These are phyloP conservation scores for Ptychobarbus kaznakovi DNA, from an alignment of 2,797 vertebrate genomes.

Conservation along the genomic window DNA sequence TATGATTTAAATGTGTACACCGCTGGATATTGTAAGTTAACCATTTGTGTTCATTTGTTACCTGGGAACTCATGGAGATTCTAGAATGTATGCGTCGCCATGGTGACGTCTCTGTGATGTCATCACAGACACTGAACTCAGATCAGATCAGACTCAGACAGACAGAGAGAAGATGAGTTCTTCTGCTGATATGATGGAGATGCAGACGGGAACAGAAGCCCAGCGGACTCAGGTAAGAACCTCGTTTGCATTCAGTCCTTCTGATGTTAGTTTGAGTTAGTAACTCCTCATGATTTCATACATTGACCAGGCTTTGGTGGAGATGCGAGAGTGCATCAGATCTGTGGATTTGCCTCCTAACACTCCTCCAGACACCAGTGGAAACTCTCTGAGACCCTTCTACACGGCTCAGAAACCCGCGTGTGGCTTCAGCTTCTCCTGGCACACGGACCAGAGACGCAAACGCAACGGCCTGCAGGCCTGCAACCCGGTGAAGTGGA, in stretches of 20 bases:
- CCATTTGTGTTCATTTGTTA: background rate
- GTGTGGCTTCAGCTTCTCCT: constrained; percentile 70
- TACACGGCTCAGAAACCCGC: constrained; percentile 67
- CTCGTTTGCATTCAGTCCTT: too few species aligned
- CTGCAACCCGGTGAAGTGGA: constrained; percentile 63
- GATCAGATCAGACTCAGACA: background rate
- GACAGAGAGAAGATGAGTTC: background rate
- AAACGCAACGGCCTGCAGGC: constrained; percentile 54
- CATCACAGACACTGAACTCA: background rate
- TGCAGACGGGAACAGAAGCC: background rate
- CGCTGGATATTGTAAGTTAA: background rate
- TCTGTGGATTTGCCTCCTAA: background rate
- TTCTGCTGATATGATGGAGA: background rate
- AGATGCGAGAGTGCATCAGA: background rate
- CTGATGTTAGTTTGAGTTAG: background rate
- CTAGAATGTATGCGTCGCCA: background rate
- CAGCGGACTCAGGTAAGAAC: background rate
- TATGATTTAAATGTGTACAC: background rate
- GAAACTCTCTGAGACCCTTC: constrained; percentile 61
- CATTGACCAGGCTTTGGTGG: background rate
- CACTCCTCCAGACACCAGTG: background rate
- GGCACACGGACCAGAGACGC: constrained; percentile 62
- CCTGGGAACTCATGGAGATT: background rate
- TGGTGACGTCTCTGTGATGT: background rate
- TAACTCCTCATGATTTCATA: background rate